Conservation (phyloP, 2,113 vertebrate species). For the Campylomormyrus numenius region DNA sequence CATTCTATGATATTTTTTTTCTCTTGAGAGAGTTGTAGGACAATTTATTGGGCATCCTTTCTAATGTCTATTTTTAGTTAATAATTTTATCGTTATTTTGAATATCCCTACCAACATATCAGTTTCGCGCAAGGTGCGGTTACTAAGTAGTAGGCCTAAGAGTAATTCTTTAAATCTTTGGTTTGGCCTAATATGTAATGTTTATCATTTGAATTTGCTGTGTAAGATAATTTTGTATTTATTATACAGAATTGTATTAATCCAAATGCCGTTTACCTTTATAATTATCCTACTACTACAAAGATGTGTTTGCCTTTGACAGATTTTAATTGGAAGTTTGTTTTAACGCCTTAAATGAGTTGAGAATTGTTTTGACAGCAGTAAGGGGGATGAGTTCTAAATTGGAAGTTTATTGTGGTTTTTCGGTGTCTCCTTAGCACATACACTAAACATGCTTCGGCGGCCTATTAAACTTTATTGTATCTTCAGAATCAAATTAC, state of each 20-base stretch:
- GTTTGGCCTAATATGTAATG: not conserved
- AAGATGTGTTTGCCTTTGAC: not conserved
- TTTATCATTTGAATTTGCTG: not conserved
- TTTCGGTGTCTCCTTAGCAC: slow-evolving; percentile 63
- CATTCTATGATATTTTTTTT: not conserved
- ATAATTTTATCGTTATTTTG: not conserved
- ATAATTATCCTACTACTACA: not conserved
- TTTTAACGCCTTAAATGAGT: slow-evolving; percentile 9
- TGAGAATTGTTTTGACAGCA: slow-evolving; percentile 16
- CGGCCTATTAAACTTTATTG: slow-evolving; percentile 65
- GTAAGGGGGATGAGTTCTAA: slow-evolving; percentile 34
- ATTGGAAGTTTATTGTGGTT: slow-evolving; percentile 67
- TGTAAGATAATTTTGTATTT: not conserved
- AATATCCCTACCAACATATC: not conserved
- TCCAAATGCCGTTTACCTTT: not conserved
- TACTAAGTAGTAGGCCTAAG: not conserved
- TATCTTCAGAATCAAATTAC: slow-evolving; percentile 85
- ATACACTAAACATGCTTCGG: slow-evolving; percentile 68
- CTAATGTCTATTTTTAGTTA: not conserved
- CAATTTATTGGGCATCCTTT: not conserved
- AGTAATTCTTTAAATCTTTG: not conserved
- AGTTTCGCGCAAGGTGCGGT: not conserved
- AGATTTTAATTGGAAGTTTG: slow-evolving; percentile 5
- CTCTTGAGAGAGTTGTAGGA: not conserved
- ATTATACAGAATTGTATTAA: not conserved